Evolutionary conservation across 2,113 vertebrate species (phyloP).

Genomic region (Nesoenas mayeri): DNA sequence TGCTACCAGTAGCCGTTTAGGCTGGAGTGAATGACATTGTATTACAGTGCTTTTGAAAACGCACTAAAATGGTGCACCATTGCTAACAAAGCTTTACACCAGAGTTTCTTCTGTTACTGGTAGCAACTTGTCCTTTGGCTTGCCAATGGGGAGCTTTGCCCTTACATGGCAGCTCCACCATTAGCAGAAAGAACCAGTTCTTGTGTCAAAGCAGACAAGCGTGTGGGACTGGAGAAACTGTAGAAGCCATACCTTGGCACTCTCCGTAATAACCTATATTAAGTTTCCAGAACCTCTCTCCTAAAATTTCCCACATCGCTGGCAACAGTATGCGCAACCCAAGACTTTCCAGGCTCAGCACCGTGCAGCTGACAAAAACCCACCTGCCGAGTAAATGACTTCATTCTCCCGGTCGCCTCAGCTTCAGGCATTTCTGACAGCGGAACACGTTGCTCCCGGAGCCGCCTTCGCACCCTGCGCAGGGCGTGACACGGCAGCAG

Average conservation of each 20-base stretch:
- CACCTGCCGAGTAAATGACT: not conserved
- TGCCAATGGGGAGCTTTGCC: not conserved
- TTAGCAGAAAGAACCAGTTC: fast-evolving
- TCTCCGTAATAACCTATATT: not conserved
- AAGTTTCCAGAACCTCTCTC: not conserved
- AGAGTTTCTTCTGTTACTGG: not conserved
- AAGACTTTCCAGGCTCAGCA: not conserved
- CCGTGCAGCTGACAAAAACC: not conserved
- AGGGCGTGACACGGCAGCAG: not conserved
- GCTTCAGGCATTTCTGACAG: not conserved
- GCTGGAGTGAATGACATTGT: not conserved
- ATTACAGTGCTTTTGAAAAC: not conserved
- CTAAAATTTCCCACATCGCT: not conserved
- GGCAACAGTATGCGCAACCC: not conserved
- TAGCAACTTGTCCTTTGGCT: not conserved
- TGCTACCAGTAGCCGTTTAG: not conserved
- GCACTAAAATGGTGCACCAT: not conserved
- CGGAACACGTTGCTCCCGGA: not conserved
- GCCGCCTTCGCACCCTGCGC: not conserved
- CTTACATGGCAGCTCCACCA: not conserved
- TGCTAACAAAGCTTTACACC: not conserved
- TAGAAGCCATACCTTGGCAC: not conserved
- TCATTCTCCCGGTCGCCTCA: not conserved
- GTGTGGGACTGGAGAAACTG: not conserved
- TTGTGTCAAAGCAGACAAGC: fast-evolving